A percentile compares a stretch with the other conserved stretches of the same genome.
Evolutionary conservation across 1,140 invertebrate species (phyloP).

Genomic region (Cotesia chilonis): DNA sequence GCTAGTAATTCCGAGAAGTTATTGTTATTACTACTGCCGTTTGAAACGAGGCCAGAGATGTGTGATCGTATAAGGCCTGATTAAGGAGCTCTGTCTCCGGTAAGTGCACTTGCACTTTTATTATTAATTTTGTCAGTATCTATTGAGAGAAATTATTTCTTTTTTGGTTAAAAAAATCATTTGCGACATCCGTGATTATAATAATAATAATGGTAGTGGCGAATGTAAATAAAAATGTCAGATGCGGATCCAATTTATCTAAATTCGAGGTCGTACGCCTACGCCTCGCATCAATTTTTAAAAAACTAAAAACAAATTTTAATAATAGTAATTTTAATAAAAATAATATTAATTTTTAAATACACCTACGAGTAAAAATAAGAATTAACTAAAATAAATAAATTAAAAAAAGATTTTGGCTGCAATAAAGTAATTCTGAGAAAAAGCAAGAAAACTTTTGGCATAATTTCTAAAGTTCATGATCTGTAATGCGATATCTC

Average conservation of each 20-base stretch:
- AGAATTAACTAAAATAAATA: background rate
- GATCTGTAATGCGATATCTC: background rate
- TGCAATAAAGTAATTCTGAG: background rate
- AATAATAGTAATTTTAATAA: background rate
- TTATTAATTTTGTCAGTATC: background rate
- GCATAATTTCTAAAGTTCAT: slow-evolving; percentile 6
- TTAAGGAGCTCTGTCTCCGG: background rate
- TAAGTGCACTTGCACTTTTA: background rate
- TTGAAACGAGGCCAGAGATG: slow-evolving; percentile 10
- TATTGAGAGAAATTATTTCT: background rate
- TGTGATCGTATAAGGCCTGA: background rate
- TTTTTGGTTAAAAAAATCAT: background rate
- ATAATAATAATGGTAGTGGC: too few species aligned
- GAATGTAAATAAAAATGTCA: too few species aligned
- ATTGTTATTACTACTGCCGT: background rate
- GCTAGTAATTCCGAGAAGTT: background rate
- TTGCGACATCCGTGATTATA: background rate
- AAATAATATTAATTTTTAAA: background rate
- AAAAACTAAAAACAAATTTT: background rate
- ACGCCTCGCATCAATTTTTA: background rate
- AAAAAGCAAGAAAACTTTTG: slow-evolving; percentile 4
- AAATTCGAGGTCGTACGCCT: slow-evolving; percentile 5
- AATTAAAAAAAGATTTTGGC: slow-evolving; percentile 6
- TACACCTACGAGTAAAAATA: background rate
- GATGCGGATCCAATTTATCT: background rate